Base-by-base conservation (phyloP, 1,140 invertebrate species). In the Trachelipus rathkii region DNA sequence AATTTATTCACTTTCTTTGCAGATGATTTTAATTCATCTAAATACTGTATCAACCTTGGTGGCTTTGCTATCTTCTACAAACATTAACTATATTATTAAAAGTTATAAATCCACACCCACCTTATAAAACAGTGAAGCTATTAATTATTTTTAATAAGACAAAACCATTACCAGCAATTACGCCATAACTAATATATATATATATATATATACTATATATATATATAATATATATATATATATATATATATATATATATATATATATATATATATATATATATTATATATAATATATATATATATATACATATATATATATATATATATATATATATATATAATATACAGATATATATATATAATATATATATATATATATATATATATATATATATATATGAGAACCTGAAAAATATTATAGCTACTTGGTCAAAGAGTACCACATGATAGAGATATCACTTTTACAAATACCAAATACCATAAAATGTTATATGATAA, bases 121-220 rank as follows among this genome's bases (percentile, higher is more conserved):
- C 19, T 60, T 15, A 13, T 19, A 60, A 60, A 60, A 15, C 50
- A 60, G 50, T 15, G 11, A 60, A 60, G 50, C 50, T 15, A 15
- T 15, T 60, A 15, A 15, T 60, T 60, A 15, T 60, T 60, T 60
- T 60, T 60, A 15, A 15, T 60, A 15, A 15, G 19, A 60, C 50
- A 60, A 13, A 60, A 60, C 50, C 50, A 60, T 60, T 60, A 60
- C 50, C 50, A 60, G 50, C 50, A 60, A 60, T 60, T 60, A 60
- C 11, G 50, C 50, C 50, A 60, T 60, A 15, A 15, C 50, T 60
- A 60, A 60, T 19, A 60, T 13, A 15, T 15, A 13, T 15, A 15
- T 60, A 60, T 15, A 60, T 15, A 13, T 19, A 60, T 19, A 60
- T 19, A 15, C 15, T 60, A 60, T 60, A 60, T 60, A 60, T 60